These are phyloP conservation scores for Varecia variegata DNA, from an alignment of 2,797 vertebrate species.

Conservation along the genomic window DNA sequence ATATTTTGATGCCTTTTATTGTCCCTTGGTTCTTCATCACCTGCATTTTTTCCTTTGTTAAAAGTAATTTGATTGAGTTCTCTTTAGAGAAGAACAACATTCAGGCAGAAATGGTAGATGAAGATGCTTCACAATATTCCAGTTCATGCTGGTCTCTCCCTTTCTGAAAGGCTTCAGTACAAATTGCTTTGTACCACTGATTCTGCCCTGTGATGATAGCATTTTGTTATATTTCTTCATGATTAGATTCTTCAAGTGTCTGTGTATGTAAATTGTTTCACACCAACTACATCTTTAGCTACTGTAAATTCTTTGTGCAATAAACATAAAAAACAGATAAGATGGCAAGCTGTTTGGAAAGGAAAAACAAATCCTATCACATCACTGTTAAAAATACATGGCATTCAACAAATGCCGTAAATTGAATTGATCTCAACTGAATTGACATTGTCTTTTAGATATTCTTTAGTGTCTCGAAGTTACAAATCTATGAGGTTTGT, in stretches of 20 bases:
- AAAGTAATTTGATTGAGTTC: background rate
- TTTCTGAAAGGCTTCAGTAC: background rate
- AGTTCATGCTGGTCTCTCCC: background rate
- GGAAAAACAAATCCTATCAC: background rate
- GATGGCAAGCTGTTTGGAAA: slow-evolving; percentile 16
- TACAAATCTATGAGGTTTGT: background rate
- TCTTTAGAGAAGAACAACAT: slow-evolving; percentile 2
- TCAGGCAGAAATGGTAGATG: background rate
- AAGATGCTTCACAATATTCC: background rate
- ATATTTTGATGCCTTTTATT: background rate
- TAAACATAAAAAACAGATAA: slow-evolving; percentile 38
- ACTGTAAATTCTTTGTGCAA: slow-evolving; percentile 11
- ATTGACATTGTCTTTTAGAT: background rate
- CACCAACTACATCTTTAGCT: background rate
- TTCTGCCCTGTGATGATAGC: background rate
- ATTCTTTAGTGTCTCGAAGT: slow-evolving; percentile 8
- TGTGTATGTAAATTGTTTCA: slow-evolving; percentile 35
- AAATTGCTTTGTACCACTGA: background rate
- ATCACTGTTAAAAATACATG: slow-evolving; percentile 17
- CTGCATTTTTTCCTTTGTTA: background rate
- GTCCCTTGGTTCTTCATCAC: background rate
- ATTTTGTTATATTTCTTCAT: slow-evolving; percentile 34
- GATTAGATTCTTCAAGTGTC: slow-evolving; percentile 21
- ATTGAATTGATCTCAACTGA: slow-evolving; percentile 24
- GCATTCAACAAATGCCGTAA: background rate